Evolutionary conservation across 2,888 invertebrate genomes (phyloP), one percentile per base, ranked within the genome.

Genomic region (Eupelmus urozonus): DNA sequence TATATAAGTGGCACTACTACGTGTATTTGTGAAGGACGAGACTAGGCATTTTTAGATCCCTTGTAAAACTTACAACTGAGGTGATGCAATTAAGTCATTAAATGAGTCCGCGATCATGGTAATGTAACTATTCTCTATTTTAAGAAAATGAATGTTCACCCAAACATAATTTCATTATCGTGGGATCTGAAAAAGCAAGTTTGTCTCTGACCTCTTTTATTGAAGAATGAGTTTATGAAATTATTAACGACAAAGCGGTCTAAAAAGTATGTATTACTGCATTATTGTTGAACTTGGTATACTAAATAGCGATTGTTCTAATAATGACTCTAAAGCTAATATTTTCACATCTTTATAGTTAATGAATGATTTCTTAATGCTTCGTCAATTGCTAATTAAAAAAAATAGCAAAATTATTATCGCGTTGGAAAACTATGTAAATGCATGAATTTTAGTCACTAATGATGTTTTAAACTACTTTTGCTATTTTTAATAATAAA

Each of bases 171-270:
- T 34, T 34, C n/a, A n/a, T 34, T 34, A 5, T 62, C 20, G 45
- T 16, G 55, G 18, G 34, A 34, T 34, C 40, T 5, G 4, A 51
- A 34, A 34, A 34, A 34, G 3, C 20, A 18, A 42, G 49, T 49
- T 60, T 29, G 20, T 27, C 55, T 34, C 3, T 51, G 67, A 60
- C 18, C 13, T 20, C 20, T 34, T 34, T 34, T 34, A 34, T 5
- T 34, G 9, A 34, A 34, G 9, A 34, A 34, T n/a, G n/a, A 72
- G 55, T 51, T 45, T 42, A 51, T 66, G 70, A 51, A 55, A 40
- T 66, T 57, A 63, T 18, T 73, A 69, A 55, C 69, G 57, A 69
- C 40, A 53, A 67, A 78, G 69, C 78, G 55, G 51, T 66, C 60
- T 77, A 60, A 53, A 42, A 23, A n/a, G 57, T 60, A 27, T 49